phyloP scores from a whole-genome alignment of 1,140 invertebrate genomes.

The Neocloeon triangulifer region DNA sequence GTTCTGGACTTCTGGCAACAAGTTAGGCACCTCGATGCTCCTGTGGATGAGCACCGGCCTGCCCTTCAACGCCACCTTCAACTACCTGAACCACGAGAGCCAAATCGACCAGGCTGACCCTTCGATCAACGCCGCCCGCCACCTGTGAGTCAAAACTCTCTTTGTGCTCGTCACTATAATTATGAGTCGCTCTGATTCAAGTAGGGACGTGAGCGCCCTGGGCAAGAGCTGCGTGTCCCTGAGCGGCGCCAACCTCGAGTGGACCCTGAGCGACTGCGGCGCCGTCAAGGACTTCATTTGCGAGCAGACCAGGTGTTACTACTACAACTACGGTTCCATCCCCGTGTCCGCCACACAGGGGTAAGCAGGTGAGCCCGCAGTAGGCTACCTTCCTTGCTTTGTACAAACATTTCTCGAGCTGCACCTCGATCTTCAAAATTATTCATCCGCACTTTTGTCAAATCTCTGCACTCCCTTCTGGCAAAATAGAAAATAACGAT shows the following conservation, averaged over 20 bases:
- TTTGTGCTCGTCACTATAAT: no score
- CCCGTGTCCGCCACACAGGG: conserved; percentile 67
- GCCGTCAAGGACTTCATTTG: conserved; percentile 67
- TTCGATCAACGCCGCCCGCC: not conserved
- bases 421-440: conserved; percentile 11
- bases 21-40: conserved; percentile 63
- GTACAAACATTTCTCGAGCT: no score
- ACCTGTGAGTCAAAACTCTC: conserved; percentile 1
- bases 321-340: conserved; percentile 75
- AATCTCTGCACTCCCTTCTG: no score
- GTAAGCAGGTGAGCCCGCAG: conserved; percentile 60
- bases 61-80: conserved; percentile 67
- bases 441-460: conserved; percentile 2
- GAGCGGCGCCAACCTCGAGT: conserved; percentile 46
- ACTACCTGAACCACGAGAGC: conserved; percentile 35
- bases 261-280: conserved; percentile 61
- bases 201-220: conserved; percentile 28
- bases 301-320: conserved; percentile 71
- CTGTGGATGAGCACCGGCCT: conserved; percentile 74
- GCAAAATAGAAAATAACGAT: no score
- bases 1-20: conserved; percentile 76
- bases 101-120: conserved; percentile 12
- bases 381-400: no score
- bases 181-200: no score
- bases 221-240: conserved; percentile 49